Conservation (phyloP, 2,113 vertebrate genomes). For the Myotis yumanensis region DNA sequence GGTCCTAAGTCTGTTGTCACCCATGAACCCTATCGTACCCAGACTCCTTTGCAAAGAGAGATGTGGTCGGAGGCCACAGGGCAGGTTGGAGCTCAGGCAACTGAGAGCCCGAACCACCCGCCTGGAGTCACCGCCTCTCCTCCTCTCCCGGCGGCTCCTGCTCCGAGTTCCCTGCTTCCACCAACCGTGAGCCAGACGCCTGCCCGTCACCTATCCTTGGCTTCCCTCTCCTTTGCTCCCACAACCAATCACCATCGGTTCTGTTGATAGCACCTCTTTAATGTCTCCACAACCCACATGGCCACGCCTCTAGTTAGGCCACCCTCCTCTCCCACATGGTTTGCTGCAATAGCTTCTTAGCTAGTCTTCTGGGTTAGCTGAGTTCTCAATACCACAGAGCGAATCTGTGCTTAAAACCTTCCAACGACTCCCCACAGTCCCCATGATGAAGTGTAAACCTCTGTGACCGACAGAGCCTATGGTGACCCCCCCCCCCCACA, state of each 20-base stretch:
- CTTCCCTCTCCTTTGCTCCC: background rate
- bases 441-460: background rate
- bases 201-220: background rate
- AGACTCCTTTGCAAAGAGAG: background rate
- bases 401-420: background rate
- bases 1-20: background rate
- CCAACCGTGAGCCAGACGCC: background rate
- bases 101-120: background rate
- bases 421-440: background rate
- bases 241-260: background rate
- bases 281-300: background rate
- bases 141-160: background rate
- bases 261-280: background rate
- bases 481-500: background rate
- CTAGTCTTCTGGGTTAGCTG: background rate
- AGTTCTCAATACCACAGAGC: background rate
- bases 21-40: background rate
- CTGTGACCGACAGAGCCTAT: background rate
- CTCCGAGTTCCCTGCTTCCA: background rate
- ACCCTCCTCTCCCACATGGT: background rate
- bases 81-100: background rate
- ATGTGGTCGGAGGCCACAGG: background rate
- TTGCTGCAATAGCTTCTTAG: background rate
- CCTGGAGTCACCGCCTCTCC: background rate
- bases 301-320: background rate